A percentile compares a stretch with the other conserved stretches of the same genome.
Evolutionary conservation across 1,140 invertebrate genomes (phyloP).

Genomic region (Caenorhabditis inopinata): DNA sequence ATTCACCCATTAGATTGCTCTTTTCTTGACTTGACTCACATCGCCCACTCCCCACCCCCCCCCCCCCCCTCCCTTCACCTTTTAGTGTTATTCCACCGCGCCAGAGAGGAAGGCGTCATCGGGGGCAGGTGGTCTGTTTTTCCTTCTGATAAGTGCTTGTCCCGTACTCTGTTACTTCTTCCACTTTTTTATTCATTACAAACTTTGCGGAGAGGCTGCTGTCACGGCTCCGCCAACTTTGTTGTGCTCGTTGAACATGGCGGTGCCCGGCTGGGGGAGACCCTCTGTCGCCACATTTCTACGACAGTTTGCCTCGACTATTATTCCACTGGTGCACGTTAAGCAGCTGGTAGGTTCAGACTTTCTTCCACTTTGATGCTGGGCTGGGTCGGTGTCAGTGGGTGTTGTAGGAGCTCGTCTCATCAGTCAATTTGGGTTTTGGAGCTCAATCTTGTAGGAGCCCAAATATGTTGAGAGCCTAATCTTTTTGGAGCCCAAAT

Average conservation of each 20-base stretch:
- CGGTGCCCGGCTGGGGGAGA: background rate
- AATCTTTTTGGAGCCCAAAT: too few species aligned
- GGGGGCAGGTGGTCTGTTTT: background rate
- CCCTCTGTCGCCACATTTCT: background rate
- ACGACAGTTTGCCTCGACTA: slow-evolving; percentile 1
- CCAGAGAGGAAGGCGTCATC: background rate
- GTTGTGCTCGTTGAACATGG: too few species aligned
- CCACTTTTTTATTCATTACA: background rate
- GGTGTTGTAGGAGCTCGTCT: too few species aligned
- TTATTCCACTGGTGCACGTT: slow-evolving; percentile 11
- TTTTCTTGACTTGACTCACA: too few species aligned
- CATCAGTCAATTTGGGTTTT: too few species aligned
- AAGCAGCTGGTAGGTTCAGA: background rate
- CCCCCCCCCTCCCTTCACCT: background rate
- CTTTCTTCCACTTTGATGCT: background rate
- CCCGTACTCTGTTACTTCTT: background rate
- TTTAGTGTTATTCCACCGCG: background rate
- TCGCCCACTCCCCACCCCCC: too few species aligned
- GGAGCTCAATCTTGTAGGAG: too few species aligned
- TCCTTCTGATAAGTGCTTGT: background rate
- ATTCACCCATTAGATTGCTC: too few species aligned
- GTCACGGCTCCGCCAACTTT: too few species aligned
- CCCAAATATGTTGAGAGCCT: too few species aligned
- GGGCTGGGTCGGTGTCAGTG: too few species aligned
- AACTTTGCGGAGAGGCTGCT: background rate